Evolutionary conservation across 2,888 invertebrate genomes (phyloP).

Genomic region (Choreutis nemorana): DNA sequence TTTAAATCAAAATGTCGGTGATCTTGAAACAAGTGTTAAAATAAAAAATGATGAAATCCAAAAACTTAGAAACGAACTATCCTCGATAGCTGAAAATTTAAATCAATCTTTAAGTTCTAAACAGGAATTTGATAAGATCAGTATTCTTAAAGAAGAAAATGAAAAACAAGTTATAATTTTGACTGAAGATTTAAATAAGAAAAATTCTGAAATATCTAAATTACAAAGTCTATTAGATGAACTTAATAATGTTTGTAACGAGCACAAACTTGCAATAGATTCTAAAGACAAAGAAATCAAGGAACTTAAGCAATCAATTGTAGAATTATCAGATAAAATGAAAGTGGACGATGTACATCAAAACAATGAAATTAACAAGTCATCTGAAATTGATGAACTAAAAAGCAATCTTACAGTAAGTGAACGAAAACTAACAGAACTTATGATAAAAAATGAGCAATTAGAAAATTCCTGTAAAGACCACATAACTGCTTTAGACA

Average conservation of each 20-base stretch:
- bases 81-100: too few species aligned
- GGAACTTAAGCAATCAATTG: slow-evolving; percentile 37
- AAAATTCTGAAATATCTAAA: slow-evolving; percentile 27
- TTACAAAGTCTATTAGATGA: slow-evolving; percentile 22
- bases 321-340: slow-evolving; percentile 36
- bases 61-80: too few species aligned
- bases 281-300: slow-evolving; percentile 44
- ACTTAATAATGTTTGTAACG: slow-evolving; percentile 18
- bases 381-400: slow-evolving; percentile 18
- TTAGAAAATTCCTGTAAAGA: slow-evolving; percentile 30
- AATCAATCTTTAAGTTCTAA: slow-evolving; percentile 21
- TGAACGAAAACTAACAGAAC: slow-evolving; percentile 22
- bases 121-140: slow-evolving; percentile 26
- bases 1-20: slow-evolving; percentile 22
- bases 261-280: slow-evolving; percentile 23
- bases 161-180: slow-evolving; percentile 26
- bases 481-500: slow-evolving; percentile 31
- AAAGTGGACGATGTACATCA: slow-evolving; percentile 29
- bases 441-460: slow-evolving; percentile 21
- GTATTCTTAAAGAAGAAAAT: slow-evolving; percentile 30
- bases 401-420: slow-evolving; percentile 23
- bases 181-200: slow-evolving; percentile 29
- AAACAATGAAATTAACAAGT: slow-evolving; percentile 10
- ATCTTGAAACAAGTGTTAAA: slow-evolving; percentile 24
- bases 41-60: slow-evolving; percentile 37